These are phyloP conservation scores for Parauchenoglanis ngamensis DNA, from an alignment of 2,797 vertebrate species.

Conservation along the genomic window DNA sequence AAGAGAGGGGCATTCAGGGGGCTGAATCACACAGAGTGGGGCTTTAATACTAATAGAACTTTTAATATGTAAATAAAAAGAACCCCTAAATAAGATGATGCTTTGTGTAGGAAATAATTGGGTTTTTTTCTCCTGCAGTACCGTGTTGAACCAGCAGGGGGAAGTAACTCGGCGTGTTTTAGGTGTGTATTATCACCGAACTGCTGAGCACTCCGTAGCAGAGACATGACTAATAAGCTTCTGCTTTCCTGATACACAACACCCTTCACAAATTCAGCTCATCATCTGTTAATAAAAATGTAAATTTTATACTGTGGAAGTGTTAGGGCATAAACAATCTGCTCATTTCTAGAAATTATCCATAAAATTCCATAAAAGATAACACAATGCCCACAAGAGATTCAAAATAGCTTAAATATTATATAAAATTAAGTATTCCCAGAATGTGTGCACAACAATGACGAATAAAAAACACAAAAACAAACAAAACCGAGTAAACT, in stretches of 20 bases:
- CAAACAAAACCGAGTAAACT: not conserved
- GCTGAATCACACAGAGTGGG: too few relatives aligned
- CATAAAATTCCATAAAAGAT: not conserved
- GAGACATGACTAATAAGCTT: not conserved
- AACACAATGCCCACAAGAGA: not conserved
- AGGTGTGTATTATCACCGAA: not conserved
- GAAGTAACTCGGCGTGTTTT: not conserved
- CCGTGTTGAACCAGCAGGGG: not conserved
- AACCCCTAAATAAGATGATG: not conserved
- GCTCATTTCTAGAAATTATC: not conserved
- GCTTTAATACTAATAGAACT: too few relatives aligned
- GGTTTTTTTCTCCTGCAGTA: not conserved
- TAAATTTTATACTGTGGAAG: not conserved
- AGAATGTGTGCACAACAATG: not conserved
- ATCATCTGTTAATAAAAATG: not conserved
- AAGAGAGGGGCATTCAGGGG: too few relatives aligned
- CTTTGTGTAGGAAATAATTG: not conserved
- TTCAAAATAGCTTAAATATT: not conserved
- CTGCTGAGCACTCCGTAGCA: too few relatives aligned
- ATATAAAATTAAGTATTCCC: not conserved
- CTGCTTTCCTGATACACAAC: not conserved
- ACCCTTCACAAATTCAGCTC: not conserved
- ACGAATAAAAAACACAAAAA: not conserved
- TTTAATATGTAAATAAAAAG: not conserved
- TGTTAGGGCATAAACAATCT: too few relatives aligned